Conservation (phyloP, 2,888 invertebrate genomes). For the Drosophila testacea region DNA sequence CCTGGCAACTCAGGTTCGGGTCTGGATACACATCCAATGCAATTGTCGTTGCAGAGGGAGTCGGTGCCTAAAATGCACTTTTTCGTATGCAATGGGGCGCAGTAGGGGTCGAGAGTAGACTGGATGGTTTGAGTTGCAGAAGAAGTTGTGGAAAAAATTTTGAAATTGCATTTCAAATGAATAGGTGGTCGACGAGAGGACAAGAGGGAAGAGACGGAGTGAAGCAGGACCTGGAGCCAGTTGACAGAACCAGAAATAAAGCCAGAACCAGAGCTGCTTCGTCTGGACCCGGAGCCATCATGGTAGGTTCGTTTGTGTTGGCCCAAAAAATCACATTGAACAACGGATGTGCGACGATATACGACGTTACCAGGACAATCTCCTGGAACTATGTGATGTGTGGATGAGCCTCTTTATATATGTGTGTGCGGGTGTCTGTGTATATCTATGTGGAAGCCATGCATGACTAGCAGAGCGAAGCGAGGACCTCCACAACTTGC, state of each 20-base stretch:
- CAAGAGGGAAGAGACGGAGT: conserved; percentile 15
- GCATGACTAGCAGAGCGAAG: conserved; percentile 68
- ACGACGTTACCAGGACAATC: conserved; percentile 63
- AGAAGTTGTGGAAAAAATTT: conserved; percentile 73
- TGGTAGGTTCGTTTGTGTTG: conserved; percentile 53
- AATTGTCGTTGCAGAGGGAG: conserved; percentile 42
- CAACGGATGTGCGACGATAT: conserved; percentile 75
- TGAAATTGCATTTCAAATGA: conserved; percentile 82
- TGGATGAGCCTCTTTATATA: conserved; percentile 7
- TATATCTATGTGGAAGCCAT: conserved; percentile 49
- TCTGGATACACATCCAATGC: conserved; percentile 42
- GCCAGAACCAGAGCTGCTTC: conserved; percentile 11
- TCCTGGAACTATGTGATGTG: conserved; percentile 27
- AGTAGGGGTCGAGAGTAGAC: conserved; percentile 3
- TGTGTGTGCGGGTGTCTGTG: conserved; percentile 27
- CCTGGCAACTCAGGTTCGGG: conserved; percentile 31
- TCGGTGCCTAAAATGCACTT: conserved; percentile 79
- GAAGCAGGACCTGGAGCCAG: conserved; percentile 22
- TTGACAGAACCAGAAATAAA: conserved; percentile 12
- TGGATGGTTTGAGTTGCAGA: conserved; percentile 53
- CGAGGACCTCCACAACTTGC: conserved; percentile 20
- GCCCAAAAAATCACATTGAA: conserved; percentile 66
- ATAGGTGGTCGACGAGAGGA: conserved; percentile 51
- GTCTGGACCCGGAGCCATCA: conserved; percentile 28
- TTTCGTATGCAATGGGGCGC: conserved; percentile 56